Conservation (phyloP, 1,140 invertebrate species). For the Gerris buenoi region DNA sequence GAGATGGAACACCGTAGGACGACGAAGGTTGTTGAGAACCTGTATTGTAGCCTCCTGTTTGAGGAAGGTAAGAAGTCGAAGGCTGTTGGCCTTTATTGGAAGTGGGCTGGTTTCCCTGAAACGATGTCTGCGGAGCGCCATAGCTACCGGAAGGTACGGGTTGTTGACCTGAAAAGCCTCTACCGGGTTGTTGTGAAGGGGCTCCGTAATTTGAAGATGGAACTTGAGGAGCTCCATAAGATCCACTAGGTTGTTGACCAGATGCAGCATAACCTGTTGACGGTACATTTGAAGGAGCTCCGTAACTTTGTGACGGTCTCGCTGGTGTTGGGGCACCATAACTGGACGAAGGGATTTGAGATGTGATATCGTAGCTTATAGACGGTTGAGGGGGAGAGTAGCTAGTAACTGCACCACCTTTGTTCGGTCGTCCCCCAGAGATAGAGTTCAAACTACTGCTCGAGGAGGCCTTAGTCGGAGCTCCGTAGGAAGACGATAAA, state of each 20-base stretch:
- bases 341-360: slow-evolving; percentile 9
- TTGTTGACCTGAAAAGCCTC: background rate
- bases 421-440: slow-evolving; percentile 12
- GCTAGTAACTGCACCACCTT: background rate
- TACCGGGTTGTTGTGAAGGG: background rate
- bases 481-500: slow-evolving; percentile 13
- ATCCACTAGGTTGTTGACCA: background rate
- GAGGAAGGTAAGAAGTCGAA: background rate
- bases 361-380: background rate
- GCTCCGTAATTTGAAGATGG: slow-evolving; percentile 10
- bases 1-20: slow-evolving; percentile 5
- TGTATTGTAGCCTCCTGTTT: background rate
- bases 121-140: background rate
- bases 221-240: slow-evolving; percentile 3
- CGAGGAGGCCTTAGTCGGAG: slow-evolving; percentile 7
- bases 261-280: slow-evolving; percentile 4
- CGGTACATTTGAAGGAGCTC: slow-evolving; percentile 7
- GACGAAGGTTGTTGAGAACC: background rate
- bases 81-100: background rate
- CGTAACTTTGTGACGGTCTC: slow-evolving; percentile 14
- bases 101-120: background rate
- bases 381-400: background rate
- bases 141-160: background rate
- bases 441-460: slow-evolving; percentile 10
- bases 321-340: slow-evolving; percentile 16